A percentile compares a stretch with the other conserved stretches of the same genome.
These are phyloP conservation scores for Syngnathoides biaculeatus DNA, from an alignment of 2,113 vertebrate genomes.

Conservation along the genomic window DNA sequence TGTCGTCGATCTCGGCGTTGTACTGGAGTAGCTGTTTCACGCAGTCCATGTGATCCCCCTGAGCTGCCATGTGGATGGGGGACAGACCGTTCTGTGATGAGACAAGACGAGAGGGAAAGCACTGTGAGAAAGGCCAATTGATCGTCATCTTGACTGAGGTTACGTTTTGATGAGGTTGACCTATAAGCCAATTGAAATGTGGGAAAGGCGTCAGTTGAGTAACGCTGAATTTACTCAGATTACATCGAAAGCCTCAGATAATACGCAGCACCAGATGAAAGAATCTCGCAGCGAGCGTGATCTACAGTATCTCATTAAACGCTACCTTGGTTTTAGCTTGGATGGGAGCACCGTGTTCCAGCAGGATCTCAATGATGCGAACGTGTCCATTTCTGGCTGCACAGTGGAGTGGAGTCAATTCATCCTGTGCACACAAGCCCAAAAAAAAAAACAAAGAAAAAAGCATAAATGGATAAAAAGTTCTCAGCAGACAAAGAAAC, in stretches of 20 bases:
- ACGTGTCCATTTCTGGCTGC: conserved; percentile 93
- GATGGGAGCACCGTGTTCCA: conserved; percentile 94
- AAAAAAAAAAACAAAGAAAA: neutral
- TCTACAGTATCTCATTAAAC: neutral
- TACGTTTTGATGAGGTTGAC: neutral
- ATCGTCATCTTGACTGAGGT: neutral
- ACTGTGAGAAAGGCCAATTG: neutral
- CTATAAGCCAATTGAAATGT: neutral
- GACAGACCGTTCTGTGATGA: conserved; percentile 86
- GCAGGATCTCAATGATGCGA: conserved; percentile 90
- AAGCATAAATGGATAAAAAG: neutral
- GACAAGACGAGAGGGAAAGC: no score
- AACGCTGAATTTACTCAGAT: neutral
- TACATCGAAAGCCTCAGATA: neutral
- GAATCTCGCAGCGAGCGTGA: neutral
- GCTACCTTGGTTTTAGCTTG: conserved; percentile 97
- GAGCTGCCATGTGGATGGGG: conserved; percentile 97
- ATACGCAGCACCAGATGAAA: neutral
- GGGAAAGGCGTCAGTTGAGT: neutral
- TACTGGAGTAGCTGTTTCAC: conserved; percentile 91
- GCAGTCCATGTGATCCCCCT: conserved; percentile 96
- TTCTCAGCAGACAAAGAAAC: neutral
- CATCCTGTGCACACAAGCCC: conserved; percentile 75
- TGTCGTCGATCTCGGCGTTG: conserved; percentile 91
- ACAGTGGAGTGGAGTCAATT: conserved; percentile 97